Evolutionary conservation across 1,140 invertebrate species (phyloP).

Genomic region (Episyrphus balteatus): DNA sequence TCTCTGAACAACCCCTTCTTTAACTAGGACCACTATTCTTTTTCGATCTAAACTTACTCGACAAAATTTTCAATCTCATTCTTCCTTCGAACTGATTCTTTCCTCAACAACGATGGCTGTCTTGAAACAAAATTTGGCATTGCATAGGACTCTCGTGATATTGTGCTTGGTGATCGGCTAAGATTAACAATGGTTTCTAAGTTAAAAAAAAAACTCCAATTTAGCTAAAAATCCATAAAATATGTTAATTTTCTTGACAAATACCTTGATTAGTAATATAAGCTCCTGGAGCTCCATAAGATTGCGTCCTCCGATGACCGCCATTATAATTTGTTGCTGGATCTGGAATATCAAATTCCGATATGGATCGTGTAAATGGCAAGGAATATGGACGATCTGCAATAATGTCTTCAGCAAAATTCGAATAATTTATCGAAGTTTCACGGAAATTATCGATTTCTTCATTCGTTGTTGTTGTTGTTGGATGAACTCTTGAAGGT

Average conservation of each 20-base stretch:
- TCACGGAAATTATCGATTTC: too few relatives aligned
- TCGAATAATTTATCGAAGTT: too few relatives aligned
- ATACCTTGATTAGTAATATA: conserved; percentile 20
- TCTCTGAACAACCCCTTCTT: too few relatives aligned
- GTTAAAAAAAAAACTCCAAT: neutral
- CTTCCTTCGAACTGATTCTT: conserved; percentile 28
- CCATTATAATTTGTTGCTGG: too few relatives aligned
- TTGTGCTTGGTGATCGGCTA: conserved; percentile 19
- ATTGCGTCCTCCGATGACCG: conserved; percentile 30
- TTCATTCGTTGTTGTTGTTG: neutral
- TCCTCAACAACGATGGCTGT: conserved; percentile 23
- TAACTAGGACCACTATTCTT: too few relatives aligned
- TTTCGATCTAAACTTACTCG: conserved; percentile 14
- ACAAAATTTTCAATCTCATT: conserved; percentile 27
- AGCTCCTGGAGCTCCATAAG: conserved; percentile 28
- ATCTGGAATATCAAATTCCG: conserved; percentile 26
- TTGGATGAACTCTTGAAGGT: conserved; percentile 7
- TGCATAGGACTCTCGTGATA: conserved; percentile 31
- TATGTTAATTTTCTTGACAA: neutral
- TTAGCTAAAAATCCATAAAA: neutral
- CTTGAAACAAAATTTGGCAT: conserved; percentile 27
- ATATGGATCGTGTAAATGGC: conserved; percentile 30
- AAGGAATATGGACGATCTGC: conserved; percentile 19
- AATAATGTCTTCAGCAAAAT: neutral
- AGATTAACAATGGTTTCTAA: neutral